Conservation (phyloP, 2,113 vertebrate genomes). For the Ramphastos sulfuratus region DNA sequence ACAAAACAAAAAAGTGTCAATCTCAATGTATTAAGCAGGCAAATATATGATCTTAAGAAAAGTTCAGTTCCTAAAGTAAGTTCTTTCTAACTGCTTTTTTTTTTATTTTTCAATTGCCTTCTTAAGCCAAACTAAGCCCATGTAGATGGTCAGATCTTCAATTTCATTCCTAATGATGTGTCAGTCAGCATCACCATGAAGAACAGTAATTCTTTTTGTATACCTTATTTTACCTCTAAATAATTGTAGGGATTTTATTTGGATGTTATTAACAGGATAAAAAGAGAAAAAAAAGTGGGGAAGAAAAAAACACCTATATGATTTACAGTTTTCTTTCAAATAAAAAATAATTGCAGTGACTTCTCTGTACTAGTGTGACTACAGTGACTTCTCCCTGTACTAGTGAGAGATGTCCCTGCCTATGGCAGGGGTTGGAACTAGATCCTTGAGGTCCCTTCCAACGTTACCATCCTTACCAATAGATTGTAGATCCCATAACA, state of each 20-base stretch:
- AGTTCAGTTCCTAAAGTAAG: neutral
- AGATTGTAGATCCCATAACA: no score
- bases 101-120: neutral
- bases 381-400: no score
- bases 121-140: neutral
- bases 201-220: neutral
- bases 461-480: no score
- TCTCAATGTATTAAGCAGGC: neutral
- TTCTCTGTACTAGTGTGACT: no score
- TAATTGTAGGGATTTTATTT: neutral
- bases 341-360: no score
- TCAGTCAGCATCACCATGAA: neutral
- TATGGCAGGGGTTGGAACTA: no score
- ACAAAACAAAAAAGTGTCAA: neutral
- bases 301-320: neutral
- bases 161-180: neutral
- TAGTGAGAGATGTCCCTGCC: no score
- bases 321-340: neutral
- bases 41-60: neutral
- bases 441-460: no score
- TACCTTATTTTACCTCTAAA: neutral
- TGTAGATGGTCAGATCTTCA: neutral
- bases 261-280: neutral
- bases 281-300: accelerated
- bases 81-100: neutral